Conservation (phyloP, 2,888 invertebrate species). For the Schizotus pectinicornis region DNA sequence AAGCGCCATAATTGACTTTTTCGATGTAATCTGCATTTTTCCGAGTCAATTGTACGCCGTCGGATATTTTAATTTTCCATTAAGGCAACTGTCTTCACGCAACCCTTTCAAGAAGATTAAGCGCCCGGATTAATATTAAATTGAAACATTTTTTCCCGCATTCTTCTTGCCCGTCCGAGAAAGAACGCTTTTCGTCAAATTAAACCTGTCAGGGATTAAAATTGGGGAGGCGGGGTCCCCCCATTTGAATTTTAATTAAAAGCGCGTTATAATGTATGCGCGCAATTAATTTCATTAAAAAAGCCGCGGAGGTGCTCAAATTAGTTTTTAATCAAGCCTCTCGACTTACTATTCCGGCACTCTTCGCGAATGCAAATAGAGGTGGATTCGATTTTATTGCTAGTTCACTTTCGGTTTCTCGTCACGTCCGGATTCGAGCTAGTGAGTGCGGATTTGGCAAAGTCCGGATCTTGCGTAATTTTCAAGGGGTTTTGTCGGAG, state of each 20-base stretch:
- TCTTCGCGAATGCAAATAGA: conserved; percentile 20
- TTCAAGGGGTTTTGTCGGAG: conserved; percentile 17
- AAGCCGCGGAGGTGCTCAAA: conserved; percentile 3
- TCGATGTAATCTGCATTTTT: conserved; percentile 15
- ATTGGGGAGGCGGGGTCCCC: conserved; percentile 14
- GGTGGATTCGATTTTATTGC: conserved; percentile 29
- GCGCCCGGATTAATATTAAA: conserved; percentile 18
- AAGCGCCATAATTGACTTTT: conserved; percentile 15
- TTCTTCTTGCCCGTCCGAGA: not conserved
- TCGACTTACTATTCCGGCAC: conserved; percentile 10
- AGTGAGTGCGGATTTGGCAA: conserved; percentile 22
- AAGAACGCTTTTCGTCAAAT: conserved; percentile 6
- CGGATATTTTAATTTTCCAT: conserved; percentile 23
- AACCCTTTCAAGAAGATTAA: conserved; percentile 21
- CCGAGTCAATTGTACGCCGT: not conserved
- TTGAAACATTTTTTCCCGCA: conserved; percentile 18
- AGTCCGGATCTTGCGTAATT: conserved; percentile 30
- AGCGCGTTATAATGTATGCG: conserved; percentile 1
- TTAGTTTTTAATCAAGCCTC: conserved; percentile 11
- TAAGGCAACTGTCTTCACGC: conserved; percentile 22
- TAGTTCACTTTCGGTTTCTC: conserved; percentile 23
- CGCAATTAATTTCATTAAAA: conserved; percentile 8
- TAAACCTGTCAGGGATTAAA: conserved; percentile 20
- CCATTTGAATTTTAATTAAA: conserved; percentile 16
- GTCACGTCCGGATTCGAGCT: conserved; percentile 26